Evolutionary conservation across 2,797 vertebrate genomes (phyloP), one percentile per base, ranked within the genome.

Genomic region (Hybognathus amarus): DNA sequence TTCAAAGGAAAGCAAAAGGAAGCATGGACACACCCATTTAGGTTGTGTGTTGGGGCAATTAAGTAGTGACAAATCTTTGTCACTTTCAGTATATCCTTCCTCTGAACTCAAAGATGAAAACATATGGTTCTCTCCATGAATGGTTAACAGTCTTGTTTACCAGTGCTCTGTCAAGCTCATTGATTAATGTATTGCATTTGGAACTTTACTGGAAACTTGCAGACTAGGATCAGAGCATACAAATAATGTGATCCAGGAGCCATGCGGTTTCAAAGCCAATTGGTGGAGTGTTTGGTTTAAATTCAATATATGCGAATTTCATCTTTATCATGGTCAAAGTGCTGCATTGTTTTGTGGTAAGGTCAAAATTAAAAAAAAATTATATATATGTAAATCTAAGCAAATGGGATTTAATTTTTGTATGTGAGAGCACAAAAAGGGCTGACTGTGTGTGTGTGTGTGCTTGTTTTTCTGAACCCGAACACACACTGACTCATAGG

Each of bases 1-100:
- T 94, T 94, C 83, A 81, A 61, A 12, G 59, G 27, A 69, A 50
- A 68, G 50, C 38, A 64, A 64, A 59, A 13, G 52, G 71, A 76
- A 22, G 45, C 5, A 27, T 1, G 9, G 70, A 56, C 61, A 67
- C 71, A 42, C 47, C 80, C 45, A 82, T 50, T 50, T 40, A 40
- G 52, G 36, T 22, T 40, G 7, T 24, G 7, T 45, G n/a, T 84
- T 52, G 38, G 45, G 64, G 47, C 13, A 73, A 47, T 50, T 50
- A 66, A 50, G n/a, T n/a, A 5, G 13, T 64, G 69, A 52, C n/a
- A 36, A 22, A 66, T 52, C 20, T 24, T 63, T 22, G 24, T 45
- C 24, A 64, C 20, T 24, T 47, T 18, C n/a, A 81, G 52, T 45
- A 47, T 22, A 69, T 17, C 17, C 67, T 77, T 40, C 40, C 40